phyloP scores from a whole-genome alignment of 2,888 invertebrate genomes.

The Ectemnius cavifrons region DNA sequence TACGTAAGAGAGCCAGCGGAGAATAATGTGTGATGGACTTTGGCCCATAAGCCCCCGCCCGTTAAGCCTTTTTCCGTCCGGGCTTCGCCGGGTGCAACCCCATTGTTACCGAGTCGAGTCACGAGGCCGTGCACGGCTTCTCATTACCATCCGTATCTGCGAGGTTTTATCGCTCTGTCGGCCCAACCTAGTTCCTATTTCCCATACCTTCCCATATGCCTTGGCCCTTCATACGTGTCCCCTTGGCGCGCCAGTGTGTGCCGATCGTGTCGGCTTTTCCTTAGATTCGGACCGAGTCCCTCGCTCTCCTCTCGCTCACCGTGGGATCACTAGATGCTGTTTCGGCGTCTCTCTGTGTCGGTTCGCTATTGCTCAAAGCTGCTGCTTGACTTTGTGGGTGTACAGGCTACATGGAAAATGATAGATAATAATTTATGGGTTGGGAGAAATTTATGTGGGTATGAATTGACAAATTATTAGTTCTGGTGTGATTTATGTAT shows the following conservation, averaged over 20 bases:
- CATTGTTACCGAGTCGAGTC: constrained; percentile 71
- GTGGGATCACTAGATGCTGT: constrained; percentile 41
- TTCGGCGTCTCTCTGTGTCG: neutral
- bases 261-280: constrained; percentile 59
- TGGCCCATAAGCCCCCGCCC: constrained; percentile 42
- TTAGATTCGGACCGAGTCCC: constrained; percentile 30
- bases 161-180: constrained; percentile 65
- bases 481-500: too few species aligned
- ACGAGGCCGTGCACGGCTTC: constrained; percentile 66
- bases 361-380: constrained; percentile 11
- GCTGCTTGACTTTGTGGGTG: too few species aligned
- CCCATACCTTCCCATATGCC: constrained; percentile 59
- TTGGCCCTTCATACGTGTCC: too few species aligned
- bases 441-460: too few species aligned
- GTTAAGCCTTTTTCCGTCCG: constrained; percentile 48
- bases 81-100: constrained; percentile 63
- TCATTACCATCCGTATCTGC: constrained; percentile 75
- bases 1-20: neutral
- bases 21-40: constrained; percentile 60
- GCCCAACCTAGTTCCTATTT: constrained; percentile 72
- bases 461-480: too few species aligned
- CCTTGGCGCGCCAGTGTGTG: too few species aligned
- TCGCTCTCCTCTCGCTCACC: constrained; percentile 19
- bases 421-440: too few species aligned
- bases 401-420: too few species aligned